Conservation (phyloP, 2,797 vertebrate genomes). For the Lacerta agilis region DNA sequence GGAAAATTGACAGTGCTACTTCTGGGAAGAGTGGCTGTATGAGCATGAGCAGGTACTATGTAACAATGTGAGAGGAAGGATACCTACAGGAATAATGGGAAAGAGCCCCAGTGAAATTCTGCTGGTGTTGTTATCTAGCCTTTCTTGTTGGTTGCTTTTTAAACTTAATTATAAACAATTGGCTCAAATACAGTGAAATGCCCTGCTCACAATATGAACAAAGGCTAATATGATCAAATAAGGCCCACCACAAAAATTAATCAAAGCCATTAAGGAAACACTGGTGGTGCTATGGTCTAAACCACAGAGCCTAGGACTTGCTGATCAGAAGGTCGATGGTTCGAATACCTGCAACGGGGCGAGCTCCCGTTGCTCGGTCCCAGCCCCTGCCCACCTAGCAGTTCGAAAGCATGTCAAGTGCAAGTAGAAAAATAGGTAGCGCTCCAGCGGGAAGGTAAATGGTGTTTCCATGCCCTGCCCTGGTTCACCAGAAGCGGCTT, state of each 20-base stretch:
- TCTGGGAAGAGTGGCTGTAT: slow-evolving; percentile 32
- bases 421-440: no score
- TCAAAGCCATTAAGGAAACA: not conserved
- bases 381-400: no score
- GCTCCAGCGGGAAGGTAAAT: no score
- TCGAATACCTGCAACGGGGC: no score
- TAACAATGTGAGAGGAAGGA: not conserved
- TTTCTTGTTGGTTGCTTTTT: not conserved
- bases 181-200: not conserved
- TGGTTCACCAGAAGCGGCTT: no score
- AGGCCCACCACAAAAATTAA: not conserved
- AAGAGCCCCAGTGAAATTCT: not conserved
- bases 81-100: not conserved
- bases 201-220: not conserved
- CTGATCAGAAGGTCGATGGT: no score
- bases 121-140: not conserved
- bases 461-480: no score
- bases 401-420: no score
- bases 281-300: no score
- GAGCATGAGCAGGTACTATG: not conserved
- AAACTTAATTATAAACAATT: not conserved
- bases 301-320: no score
- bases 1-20: slow-evolving; percentile 30
- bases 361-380: no score
- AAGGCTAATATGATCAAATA: not conserved